Evolutionary conservation across 2,797 vertebrate species (phyloP).

Genomic region (Gallinago stenura): DNA sequence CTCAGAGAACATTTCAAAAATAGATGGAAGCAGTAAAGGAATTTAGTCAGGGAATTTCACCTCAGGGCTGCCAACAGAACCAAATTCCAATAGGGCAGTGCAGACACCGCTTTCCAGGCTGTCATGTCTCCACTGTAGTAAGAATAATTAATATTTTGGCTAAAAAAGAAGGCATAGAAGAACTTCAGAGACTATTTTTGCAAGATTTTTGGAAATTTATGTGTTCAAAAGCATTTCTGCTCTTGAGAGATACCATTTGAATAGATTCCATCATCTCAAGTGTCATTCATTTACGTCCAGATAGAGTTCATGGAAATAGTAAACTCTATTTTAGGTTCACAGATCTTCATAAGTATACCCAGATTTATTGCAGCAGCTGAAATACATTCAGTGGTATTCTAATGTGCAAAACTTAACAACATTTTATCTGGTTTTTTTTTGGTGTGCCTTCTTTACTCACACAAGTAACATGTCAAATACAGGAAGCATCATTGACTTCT

Average conservation of each 20-base stretch:
- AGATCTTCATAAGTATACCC: background rate
- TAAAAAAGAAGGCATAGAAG: background rate
- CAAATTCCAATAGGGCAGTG: background rate
- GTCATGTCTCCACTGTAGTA: background rate
- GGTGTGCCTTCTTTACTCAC: background rate
- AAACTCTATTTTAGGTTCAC: slow-evolving; percentile 16
- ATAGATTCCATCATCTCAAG: background rate
- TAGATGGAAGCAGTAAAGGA: background rate
- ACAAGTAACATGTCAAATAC: background rate
- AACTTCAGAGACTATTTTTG: background rate
- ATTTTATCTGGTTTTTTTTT: background rate
- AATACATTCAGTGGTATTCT: background rate
- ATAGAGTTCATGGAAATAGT: background rate
- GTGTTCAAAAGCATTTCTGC: background rate
- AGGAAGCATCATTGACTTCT: background rate
- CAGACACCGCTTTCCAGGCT: background rate
- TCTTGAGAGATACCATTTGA: background rate
- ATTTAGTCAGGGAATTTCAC: background rate
- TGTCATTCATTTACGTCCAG: background rate
- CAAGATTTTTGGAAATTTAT: background rate
- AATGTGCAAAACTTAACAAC: background rate
- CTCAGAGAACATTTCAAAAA: background rate
- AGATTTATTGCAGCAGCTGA: slow-evolving; percentile 3
- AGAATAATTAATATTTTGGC: background rate
- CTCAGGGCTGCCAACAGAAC: background rate